These are phyloP conservation scores for Scartelaos histophorus DNA, from an alignment of 2,113 vertebrate species.

Conservation along the genomic window DNA sequence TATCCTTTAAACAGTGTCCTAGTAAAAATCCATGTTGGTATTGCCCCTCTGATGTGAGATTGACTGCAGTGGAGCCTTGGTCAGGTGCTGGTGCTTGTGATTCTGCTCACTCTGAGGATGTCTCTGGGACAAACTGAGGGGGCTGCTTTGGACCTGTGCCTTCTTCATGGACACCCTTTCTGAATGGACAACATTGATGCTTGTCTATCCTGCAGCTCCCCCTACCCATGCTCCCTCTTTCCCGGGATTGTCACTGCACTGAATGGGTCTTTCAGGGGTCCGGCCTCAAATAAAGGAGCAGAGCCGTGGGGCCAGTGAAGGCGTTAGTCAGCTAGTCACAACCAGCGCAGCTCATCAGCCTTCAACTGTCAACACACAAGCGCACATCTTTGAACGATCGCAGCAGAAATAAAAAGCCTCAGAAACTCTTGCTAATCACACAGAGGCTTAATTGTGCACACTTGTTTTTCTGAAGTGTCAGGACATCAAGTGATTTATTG, in stretches of 20 bases:
- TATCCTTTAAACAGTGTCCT: not conserved
- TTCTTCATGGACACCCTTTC: slow-evolving; percentile 62
- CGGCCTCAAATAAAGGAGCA: slow-evolving; percentile 54
- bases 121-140: slow-evolving; percentile 54
- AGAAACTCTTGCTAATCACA: not conserved
- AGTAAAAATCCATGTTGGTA: not conserved
- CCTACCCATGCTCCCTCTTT: slow-evolving; percentile 45
- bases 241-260: slow-evolving; percentile 69
- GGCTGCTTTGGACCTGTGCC: slow-evolving; percentile 61
- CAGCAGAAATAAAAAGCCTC: slow-evolving; percentile 9
- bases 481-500: slow-evolving; percentile 12
- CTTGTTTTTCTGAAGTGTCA: slow-evolving; percentile 7
- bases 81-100: slow-evolving; percentile 61
- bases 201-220: slow-evolving; percentile 51
- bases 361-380: slow-evolving; percentile 31
- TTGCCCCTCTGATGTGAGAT: not conserved
- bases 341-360: slow-evolving; percentile 47
- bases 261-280: slow-evolving; percentile 76
- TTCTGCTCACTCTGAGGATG: slow-evolving; percentile 69
- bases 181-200: slow-evolving; percentile 77
- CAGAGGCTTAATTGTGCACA: not conserved
- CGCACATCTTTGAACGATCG: slow-evolving; percentile 19
- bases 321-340: slow-evolving; percentile 52
- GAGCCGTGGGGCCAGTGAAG: slow-evolving; percentile 45
- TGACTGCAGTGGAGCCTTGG: not conserved